Percentiles rank a stretch among this genome's conserved stretches.
phyloP scores from a whole-genome alignment of 2,888 invertebrate species.

The Reticulitermes lucifugus region DNA sequence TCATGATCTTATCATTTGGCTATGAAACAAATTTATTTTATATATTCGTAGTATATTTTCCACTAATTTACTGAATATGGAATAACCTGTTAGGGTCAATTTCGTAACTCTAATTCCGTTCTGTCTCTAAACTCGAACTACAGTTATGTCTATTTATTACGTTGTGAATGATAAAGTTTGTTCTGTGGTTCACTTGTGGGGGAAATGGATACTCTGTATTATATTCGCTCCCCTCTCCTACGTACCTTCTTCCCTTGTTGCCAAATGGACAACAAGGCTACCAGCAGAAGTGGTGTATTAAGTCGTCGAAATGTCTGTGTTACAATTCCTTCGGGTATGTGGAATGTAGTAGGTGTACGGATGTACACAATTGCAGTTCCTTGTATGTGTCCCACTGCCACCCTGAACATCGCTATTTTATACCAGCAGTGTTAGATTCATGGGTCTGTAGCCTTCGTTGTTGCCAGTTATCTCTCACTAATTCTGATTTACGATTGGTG shows the following conservation, averaged over 20 bases:
- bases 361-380: slow-evolving; percentile 1
- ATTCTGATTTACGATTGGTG: slow-evolving; percentile 49
- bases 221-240: neutral
- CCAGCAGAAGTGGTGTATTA: neutral
- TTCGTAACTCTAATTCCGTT: too few species aligned
- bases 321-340: neutral
- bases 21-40: too few species aligned
- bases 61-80: too few species aligned
- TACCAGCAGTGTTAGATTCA: slow-evolving; percentile 28
- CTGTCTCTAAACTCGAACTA: too few species aligned
- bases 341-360: neutral
- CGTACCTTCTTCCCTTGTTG: neutral
- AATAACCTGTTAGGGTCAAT: too few species aligned
- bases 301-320: neutral
- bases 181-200: neutral
- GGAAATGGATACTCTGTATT: neutral
- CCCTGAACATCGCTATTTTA: neutral
- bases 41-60: too few species aligned
- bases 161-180: too few species aligned
- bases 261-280: neutral
- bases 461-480: slow-evolving; percentile 48
- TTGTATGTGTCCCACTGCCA: neutral
- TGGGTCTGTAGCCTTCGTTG: slow-evolving; percentile 20
- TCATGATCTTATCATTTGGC: too few species aligned
- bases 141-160: too few species aligned